Evolutionary conservation across 2,797 vertebrate species (phyloP).

Genomic region (Pangasius sanitwongsei): DNA sequence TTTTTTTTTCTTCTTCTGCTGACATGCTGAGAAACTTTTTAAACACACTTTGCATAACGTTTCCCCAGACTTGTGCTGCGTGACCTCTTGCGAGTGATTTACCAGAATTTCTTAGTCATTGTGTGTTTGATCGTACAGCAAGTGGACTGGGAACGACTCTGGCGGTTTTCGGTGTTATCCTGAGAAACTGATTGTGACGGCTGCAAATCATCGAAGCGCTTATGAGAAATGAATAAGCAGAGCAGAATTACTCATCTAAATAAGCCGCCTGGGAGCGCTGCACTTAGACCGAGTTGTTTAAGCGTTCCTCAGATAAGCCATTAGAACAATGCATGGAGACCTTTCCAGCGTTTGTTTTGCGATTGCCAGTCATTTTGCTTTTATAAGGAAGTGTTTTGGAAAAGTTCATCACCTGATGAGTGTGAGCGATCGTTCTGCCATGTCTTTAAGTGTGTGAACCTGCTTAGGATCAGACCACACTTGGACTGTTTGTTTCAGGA

Average conservation of each 20-base stretch:
- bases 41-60: constrained; percentile 36
- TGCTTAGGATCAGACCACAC: constrained; percentile 13
- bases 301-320: constrained; percentile 12
- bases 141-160: constrained; percentile 39
- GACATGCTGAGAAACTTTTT: not conserved
- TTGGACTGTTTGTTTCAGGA: constrained; percentile 35
- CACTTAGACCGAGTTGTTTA: not conserved
- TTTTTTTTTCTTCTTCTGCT: constrained; percentile 39
- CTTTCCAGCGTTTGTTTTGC: not conserved
- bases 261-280: not conserved
- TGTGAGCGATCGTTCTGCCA: constrained; percentile 15
- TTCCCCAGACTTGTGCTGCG: constrained; percentile 47
- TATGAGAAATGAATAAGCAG: constrained; percentile 22
- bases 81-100: constrained; percentile 53
- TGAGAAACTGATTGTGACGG: constrained; percentile 33
- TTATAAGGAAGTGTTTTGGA: constrained; percentile 20
- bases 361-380: not conserved
- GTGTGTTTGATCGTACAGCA: constrained; percentile 62
- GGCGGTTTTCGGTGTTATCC: constrained; percentile 27
- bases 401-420: constrained; percentile 23
- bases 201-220: constrained; percentile 2
- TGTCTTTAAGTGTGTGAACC: constrained; percentile 23
- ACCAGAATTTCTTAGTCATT: constrained; percentile 68
- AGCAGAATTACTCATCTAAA: constrained; percentile 9
- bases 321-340: constrained; percentile 21